Conservation (phyloP, 1,140 invertebrate species). For the Ooceraea biroi region DNA sequence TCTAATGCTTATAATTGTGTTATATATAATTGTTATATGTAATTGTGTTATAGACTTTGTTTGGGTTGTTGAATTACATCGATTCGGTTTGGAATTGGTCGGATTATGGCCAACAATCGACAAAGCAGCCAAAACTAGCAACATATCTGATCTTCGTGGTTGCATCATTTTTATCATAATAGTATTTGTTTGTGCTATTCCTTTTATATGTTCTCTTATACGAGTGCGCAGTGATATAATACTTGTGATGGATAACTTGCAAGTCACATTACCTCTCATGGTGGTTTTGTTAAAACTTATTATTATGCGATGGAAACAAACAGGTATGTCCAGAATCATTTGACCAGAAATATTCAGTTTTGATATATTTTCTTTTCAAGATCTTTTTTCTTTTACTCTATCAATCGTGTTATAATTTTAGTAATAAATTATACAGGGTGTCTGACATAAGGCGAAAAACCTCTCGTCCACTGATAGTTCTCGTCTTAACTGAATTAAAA, state of each 20-base stretch:
- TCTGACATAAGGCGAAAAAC: too few species aligned
- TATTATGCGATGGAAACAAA: slow-evolving; percentile 10
- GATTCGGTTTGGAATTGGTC: slow-evolving; percentile 21
- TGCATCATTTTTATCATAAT: background rate
- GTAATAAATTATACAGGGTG: too few species aligned
- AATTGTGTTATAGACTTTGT: too few species aligned
- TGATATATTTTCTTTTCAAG: too few species aligned
- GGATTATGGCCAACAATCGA: slow-evolving; percentile 21
- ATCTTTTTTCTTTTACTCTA: background rate
- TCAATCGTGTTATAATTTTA: too few species aligned
- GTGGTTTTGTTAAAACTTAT: slow-evolving; percentile 26
- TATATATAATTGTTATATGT: too few species aligned
- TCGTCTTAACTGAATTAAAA: too few species aligned
- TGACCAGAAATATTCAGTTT: too few species aligned
- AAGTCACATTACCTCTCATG: slow-evolving; percentile 12
- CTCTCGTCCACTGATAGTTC: too few species aligned
- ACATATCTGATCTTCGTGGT: background rate
- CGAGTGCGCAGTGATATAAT: slow-evolving; percentile 23
- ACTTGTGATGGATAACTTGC: slow-evolving; percentile 28
- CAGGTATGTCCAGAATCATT: slow-evolving; percentile 22
- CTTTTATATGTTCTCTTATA: slow-evolving; percentile 28
- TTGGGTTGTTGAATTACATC: slow-evolving; percentile 28
- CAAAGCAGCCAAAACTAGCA: background rate
- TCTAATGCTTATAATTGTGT: background rate
- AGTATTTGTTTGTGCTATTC: slow-evolving; percentile 17